Percentiles rank a stretch among this genome's conserved stretches.
phyloP scores from a whole-genome alignment of 2,797 vertebrate species.

The Pelochelys cantorii region DNA sequence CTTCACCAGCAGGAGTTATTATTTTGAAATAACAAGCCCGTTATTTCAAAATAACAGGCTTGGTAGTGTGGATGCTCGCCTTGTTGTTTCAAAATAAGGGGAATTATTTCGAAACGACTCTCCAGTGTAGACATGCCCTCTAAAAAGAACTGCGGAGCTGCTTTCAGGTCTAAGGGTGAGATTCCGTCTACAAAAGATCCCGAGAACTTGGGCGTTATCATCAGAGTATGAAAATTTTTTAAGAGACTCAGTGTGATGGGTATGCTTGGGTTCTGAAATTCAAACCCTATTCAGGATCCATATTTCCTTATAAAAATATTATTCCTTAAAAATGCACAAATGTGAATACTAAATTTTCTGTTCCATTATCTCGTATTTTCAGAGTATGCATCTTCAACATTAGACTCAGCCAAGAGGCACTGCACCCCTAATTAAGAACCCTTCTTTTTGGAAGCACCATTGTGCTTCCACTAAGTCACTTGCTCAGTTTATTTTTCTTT shows the following conservation, averaged over 20 bases:
- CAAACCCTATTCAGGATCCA: conserved; percentile 53
- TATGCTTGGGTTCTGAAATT: conserved; percentile 71
- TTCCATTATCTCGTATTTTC: conserved; percentile 63
- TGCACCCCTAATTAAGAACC: not conserved
- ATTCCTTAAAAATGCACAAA: conserved; percentile 81
- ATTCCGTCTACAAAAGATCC: conserved; percentile 57
- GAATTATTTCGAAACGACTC: no score
- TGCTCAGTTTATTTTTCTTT: not conserved
- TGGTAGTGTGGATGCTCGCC: no score
- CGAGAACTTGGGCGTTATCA: conserved; percentile 62
- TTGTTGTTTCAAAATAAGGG: no score
- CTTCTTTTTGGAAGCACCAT: conserved; percentile 20
- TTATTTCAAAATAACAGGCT: no score
- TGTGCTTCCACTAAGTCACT: not conserved
- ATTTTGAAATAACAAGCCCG: no score
- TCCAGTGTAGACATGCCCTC: no score
- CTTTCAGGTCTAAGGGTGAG: conserved; percentile 37
- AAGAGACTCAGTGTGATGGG: conserved; percentile 23
- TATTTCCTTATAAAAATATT: conserved; percentile 82
- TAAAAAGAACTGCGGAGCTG: conserved; percentile 27
- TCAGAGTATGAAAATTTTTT: conserved; percentile 55
- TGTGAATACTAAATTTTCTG: conserved; percentile 74
- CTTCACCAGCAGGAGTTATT: no score
- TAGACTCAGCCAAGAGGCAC: conserved; percentile 29
- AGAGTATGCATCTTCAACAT: conserved; percentile 7